Base-by-base conservation (phyloP, 2,888 invertebrate genomes). In the Sinhomidia bicolor region DNA sequence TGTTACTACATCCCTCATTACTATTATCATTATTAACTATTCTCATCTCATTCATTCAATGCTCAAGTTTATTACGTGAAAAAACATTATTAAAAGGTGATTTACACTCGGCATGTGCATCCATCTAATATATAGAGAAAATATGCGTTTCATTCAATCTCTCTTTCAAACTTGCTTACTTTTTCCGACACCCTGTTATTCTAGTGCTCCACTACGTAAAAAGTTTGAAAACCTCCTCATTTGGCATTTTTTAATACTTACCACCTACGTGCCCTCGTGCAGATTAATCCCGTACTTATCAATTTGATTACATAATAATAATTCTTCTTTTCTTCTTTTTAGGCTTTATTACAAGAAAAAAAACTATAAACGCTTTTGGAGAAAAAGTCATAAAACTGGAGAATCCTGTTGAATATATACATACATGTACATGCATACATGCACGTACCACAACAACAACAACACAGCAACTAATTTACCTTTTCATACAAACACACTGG, bases 231-330 rank as follows among this genome's bases (percentile, higher is more conserved):
- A 57, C 57, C 65, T 83, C 89, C 89, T 82, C 89, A 85, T 89
- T 89, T 89, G 89, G 89, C 65, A 78, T 62, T 85, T 81, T 78
- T 79, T 85, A 79, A 79, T 79, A 85, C 54, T 74, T 85, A 85
- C 89, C 89, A 85, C 89, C 89, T 89, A 89, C 89, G 85, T 85
- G 51, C 76, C 51, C 85, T 85, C 85, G 89, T 85, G 81, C 80
- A 89, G 85, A 89, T 89, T 89, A 89, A 89, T 89, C 85, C 85
- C 89, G 32, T 80, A 79, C 89, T 89, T 89, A 89, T 89, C 89
- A 89, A 89, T 82, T 85, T 85, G 68, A 84, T 89, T 88, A 89
- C 71, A 71, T 71, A 65, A 86, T 85, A 78, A 85, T 74, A 65
- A 79, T 65, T 79, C 57, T 68, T 71, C 41, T 71, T 41, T 9